Percentiles rank a stretch among this genome's conserved stretches.
These are phyloP conservation scores for Psittacula derbiana DNA, from an alignment of 2,797 vertebrate genomes.

Conservation along the genomic window DNA sequence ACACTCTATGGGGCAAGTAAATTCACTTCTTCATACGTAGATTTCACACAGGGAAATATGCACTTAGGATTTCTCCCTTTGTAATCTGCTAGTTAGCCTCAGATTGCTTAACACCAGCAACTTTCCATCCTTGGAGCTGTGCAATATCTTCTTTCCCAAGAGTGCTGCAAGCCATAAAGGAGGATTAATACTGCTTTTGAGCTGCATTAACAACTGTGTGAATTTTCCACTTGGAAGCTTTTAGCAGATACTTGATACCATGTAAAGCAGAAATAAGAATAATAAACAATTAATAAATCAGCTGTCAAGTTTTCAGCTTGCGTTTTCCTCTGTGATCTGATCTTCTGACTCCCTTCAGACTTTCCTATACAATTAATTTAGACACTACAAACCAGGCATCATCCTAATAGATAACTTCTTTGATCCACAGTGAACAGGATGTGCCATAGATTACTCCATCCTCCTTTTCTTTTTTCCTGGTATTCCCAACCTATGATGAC, in stretches of 20 bases:
- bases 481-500: background rate
- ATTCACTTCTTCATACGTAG: background rate
- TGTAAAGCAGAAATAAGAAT: background rate
- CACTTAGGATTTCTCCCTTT: background rate
- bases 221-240: conserved; percentile 31
- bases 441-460: background rate
- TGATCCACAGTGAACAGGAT: background rate
- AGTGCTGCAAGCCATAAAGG: background rate
- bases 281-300: conserved; percentile 28
- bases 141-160: background rate
- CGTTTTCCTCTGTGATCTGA: background rate
- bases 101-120: background rate
- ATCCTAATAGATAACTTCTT: background rate
- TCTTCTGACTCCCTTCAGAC: background rate
- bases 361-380: background rate
- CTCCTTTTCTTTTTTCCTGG: background rate
- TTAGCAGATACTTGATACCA: background rate
- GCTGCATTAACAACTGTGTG: background rate
- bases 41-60: background rate
- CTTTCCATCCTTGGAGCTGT: background rate
- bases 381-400: background rate
- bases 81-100: background rate
- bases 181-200: conserved; percentile 28
- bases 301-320: background rate
- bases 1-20: background rate